Evolutionary conservation across 2,888 invertebrate genomes (phyloP), one percentile per base, ranked within the genome.

Genomic region (Lysandra coridon): DNA sequence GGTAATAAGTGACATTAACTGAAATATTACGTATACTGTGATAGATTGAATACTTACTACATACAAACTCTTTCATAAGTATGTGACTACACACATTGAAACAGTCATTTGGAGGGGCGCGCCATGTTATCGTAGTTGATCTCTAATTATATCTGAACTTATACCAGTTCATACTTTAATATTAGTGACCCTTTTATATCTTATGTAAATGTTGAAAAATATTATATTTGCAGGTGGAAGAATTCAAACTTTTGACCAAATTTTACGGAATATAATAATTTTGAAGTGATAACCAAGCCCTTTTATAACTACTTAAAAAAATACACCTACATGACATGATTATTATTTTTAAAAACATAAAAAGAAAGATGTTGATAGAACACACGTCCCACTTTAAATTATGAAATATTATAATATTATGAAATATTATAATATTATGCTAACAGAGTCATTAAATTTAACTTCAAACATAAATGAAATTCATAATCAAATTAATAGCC

Each of bases 401-500:
- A 69, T 37, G 33, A 69, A 69, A 69, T 69, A 69, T 30, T 30
- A 69, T 1, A 69, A 37, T 69, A 69, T 69, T 69, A 69, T 69
- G 33, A 69, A 69, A 69, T 69, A 69, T 30, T 30, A 69, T 1
- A 69, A 37, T 69, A 69, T 69, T 69, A 69, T 69, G 33, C 33
- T 37, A 69, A 69, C 33, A 14, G 5, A 23, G 62, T 33, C 0
- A 69, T 14, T 69, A 69, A 69, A 14, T 69, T 33, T 69, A 69
- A 14, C 23, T 23, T 69, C 33, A 1, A 69, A 30, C 30, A 30
- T 62, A 62, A 62, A 23, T 30, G 33, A 37, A 33, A 69, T 14
- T 17, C 12, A 69, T 53, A 5, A 57, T n/a, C 10, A 33, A 60
- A 7, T 33, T 40, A 49, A 23, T 62, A 78, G 73, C 78, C 90